Conservation (phyloP, 2,113 vertebrate genomes). For the Donacobius atricapilla region DNA sequence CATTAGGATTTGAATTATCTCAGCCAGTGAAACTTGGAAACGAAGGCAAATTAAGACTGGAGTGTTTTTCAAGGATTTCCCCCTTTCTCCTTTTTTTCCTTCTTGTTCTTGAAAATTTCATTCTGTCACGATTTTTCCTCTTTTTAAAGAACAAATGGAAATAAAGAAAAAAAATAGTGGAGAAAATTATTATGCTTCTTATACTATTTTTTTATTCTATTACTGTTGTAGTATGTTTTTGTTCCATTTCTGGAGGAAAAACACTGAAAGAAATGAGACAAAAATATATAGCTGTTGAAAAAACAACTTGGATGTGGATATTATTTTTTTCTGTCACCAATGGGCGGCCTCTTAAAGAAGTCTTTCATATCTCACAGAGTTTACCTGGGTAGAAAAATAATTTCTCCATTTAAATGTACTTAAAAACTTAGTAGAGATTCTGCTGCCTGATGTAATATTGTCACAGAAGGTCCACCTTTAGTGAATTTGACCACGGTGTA, state of each 20-base stretch:
- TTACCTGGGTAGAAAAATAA: not conserved
- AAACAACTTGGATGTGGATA: not conserved
- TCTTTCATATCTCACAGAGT: not conserved
- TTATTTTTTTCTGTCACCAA: not conserved
- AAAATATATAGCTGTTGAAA: not conserved
- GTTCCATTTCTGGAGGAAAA: not conserved
- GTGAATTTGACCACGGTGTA: not conserved
- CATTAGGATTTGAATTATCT: not conserved
- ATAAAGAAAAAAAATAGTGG: not conserved
- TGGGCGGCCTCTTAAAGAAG: not conserved
- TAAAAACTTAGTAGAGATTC: not conserved
- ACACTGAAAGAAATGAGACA: not conserved
- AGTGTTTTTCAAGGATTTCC: not conserved
- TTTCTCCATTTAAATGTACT: not conserved
- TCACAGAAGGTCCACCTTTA: not conserved
- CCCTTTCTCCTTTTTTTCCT: not conserved
- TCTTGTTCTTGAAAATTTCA: not conserved
- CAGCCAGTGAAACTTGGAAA: not conserved
- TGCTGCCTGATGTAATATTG: not conserved
- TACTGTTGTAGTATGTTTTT: not conserved
- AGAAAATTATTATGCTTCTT: not conserved
- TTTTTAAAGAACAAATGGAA: not conserved
- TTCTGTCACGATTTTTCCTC: not conserved
- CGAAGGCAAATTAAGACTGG: not conserved
- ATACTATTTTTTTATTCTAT: not conserved